phyloP scores from a whole-genome alignment of 2,888 invertebrate species.

The Nemapogon koenigi region DNA sequence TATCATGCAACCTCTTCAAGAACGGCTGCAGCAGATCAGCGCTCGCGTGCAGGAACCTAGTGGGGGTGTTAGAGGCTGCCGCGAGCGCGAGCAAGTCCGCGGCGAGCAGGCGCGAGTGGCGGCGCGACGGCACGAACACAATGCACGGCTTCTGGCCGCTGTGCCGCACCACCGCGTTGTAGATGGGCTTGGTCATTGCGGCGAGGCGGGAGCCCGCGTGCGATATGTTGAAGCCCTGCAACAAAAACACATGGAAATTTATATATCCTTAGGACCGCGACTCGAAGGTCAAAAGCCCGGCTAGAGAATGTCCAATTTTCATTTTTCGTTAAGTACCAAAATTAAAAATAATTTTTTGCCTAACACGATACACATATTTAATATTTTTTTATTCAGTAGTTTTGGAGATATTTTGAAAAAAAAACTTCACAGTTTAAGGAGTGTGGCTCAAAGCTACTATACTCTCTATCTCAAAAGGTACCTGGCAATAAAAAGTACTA shows the following conservation, averaged over 20 bases:
- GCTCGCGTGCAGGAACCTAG: constrained; percentile 88
- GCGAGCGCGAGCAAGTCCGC: constrained; percentile 95
- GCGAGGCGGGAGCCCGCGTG: constrained; percentile 96
- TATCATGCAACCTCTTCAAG: constrained; percentile 85
- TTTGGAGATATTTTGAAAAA: too few relatives aligned
- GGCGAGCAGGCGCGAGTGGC: constrained; percentile 90
- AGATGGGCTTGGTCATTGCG: constrained; percentile 98
- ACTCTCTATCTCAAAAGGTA: too few relatives aligned
- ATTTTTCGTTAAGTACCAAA: too few relatives aligned
- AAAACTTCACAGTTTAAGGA: too few relatives aligned
- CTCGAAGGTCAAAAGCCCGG: too few relatives aligned
- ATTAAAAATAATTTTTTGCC: too few relatives aligned
- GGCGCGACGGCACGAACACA: constrained; percentile 85
- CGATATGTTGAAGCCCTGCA: constrained; percentile 92
- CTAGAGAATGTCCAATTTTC: too few relatives aligned
- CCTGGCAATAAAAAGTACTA: too few relatives aligned
- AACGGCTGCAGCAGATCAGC: constrained; percentile 89
- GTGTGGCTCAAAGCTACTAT: too few relatives aligned
- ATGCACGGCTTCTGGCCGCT: constrained; percentile 86
- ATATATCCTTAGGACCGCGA: too few relatives aligned
- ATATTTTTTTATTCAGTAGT: too few relatives aligned
- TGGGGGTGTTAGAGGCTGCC: constrained; percentile 85
- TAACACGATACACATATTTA: too few relatives aligned
- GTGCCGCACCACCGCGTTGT: constrained; percentile 87
- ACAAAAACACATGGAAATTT: background rate